Evolutionary conservation across 2,113 vertebrate genomes (phyloP), one percentile per base, ranked within the genome.

Genomic region (Neogobius melanostomus): DNA sequence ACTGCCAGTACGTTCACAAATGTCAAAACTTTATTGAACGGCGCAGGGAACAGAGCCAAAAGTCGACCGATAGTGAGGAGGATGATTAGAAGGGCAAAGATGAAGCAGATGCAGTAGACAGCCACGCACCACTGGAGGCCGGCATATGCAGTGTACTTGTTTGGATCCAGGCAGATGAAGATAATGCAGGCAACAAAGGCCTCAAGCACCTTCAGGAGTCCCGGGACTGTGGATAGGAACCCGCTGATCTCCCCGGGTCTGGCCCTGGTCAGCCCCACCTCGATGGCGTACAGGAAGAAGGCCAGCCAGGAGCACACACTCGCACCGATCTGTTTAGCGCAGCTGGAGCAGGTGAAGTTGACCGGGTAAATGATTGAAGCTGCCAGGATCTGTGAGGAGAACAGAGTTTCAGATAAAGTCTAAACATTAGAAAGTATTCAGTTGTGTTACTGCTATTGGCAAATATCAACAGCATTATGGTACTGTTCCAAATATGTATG

Each of bases 131-230:
- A 96, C 78, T 93, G 90, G 53, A 95, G 81, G 1, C 91, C 93
- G 0, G 89, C 9, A 0, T 1, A 16, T 0, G 0, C 0, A 0
- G 0, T 2, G 74, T 77, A 1, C 0, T 0, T 0, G 0, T 0
- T 0, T 0, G 2, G 2, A 56, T 90, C 62, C 76, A 96, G 70
- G 77, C 89, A 93, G 71, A 83, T 89, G 86, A 97, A 95, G 90
- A 96, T 95, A 65, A 96, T 92, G 56, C 95, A 95, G 15, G 95
- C 94, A 70, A 95, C 87, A 0, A 94, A 96, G 64, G 92, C 90
- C 76, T 97, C 95, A 1, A 96, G 92, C 7, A 97, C 94, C 74
- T 96, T 97, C 54, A 97, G 91, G 51, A 96, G 91, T 3, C 95
- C 95, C 0, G 95, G 94, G n/a, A 96, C 64, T 0, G 95, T 95